These are phyloP conservation scores for Prunella fulvescens DNA, from an alignment of 2,113 vertebrate species.

Conservation along the genomic window DNA sequence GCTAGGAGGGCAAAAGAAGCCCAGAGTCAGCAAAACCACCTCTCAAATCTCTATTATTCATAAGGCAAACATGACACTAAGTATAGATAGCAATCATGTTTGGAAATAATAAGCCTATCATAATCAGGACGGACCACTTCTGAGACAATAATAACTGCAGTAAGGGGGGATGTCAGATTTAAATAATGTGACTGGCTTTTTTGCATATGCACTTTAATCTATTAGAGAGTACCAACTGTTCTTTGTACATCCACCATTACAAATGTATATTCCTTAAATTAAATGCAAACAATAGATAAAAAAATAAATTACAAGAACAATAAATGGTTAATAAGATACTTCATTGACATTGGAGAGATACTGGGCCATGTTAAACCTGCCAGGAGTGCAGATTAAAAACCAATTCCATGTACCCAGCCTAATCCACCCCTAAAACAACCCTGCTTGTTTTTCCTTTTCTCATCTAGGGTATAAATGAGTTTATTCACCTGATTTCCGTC, in stretches of 20 bases:
- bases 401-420: background rate
- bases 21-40: background rate
- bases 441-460: background rate
- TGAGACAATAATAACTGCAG: background rate
- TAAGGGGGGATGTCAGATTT: background rate
- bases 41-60: background rate
- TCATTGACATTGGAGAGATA: background rate
- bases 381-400: background rate
- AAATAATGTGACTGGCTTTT: background rate
- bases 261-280: background rate
- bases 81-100: background rate
- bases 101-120: background rate
- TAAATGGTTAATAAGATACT: background rate
- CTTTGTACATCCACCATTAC: background rate
- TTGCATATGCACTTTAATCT: background rate
- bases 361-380: background rate
- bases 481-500: slow-evolving; percentile 88
- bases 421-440: background rate
- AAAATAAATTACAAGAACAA: background rate
- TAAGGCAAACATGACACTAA: background rate
- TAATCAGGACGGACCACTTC: background rate
- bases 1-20: background rate
- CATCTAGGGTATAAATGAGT: background rate
- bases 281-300: background rate
- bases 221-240: background rate